Evolutionary conservation across 2,797 vertebrate species (phyloP).

Genomic region (Manis javanica): DNA sequence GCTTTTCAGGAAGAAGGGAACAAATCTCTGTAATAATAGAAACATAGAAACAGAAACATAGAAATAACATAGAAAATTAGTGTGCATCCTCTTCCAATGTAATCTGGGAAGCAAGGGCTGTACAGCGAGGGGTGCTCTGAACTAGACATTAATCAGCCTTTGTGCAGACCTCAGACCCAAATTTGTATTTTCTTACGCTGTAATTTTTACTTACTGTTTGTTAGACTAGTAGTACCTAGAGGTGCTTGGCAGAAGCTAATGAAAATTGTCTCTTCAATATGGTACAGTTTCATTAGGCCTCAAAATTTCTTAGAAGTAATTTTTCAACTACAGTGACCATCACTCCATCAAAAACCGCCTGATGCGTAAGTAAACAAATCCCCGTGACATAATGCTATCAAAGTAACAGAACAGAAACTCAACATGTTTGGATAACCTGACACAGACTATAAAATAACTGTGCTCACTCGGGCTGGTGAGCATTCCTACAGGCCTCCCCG

Average conservation of each 20-base stretch:
- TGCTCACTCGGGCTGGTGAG: accelerated
- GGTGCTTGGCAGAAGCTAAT: neutral
- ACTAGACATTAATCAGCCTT: neutral
- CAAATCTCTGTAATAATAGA: neutral
- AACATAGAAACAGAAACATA: too few relatives aligned
- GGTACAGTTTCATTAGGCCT: neutral
- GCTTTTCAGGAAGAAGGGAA: neutral
- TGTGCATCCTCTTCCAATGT: neutral
- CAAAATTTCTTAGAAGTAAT: neutral
- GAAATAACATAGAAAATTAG: neutral
- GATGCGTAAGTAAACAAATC: neutral
- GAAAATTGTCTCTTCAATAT: neutral
- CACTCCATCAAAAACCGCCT: neutral
- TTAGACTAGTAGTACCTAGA: neutral
- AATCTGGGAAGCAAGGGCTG: neutral
- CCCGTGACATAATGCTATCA: neutral
- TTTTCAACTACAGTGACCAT: neutral
- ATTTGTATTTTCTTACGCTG: neutral
- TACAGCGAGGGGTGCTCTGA: neutral
- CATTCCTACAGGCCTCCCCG: neutral
- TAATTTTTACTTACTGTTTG: neutral
- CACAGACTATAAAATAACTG: neutral
- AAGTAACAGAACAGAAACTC: neutral
- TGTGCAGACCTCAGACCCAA: neutral
- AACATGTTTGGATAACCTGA: neutral